Evolutionary conservation across 2,888 invertebrate genomes (phyloP), one percentile per base, ranked within the genome.

Genomic region (Yponomeuta plumbellus): DNA sequence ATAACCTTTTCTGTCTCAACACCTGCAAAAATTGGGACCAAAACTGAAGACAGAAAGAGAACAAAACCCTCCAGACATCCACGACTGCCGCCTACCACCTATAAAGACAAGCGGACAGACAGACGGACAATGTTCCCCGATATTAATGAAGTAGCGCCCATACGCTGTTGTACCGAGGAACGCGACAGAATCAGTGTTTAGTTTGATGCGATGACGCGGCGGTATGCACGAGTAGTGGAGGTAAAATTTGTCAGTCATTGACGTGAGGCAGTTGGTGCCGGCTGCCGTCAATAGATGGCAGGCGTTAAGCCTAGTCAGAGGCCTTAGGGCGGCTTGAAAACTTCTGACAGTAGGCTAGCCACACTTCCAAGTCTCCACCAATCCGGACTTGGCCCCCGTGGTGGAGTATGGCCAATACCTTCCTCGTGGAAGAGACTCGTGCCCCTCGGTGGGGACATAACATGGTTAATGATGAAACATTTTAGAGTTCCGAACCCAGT

Each of bases 81-180:
- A 76, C 76, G 64, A 67, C 67, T 68, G 73, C 71, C 79, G 78
- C 79, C 79, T 69, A 72, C 79, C 75, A 72, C 75, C 73, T 80
- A 78, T 79, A 23, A 67, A 67, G 66, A 65, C 57, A 66, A 67
- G 61, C 59, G 59, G 59, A 59, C 59, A 69, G 67, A 66, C 69
- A 68, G 58, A 63, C 64, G 67, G 56, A 67, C 69, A 67, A 61
- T 58, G 66, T 64, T 67, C 64, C 66, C 44, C 59, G 63, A 67
- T 69, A 69, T 69, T 69, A 69, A 69, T 69, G 63, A 63, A 63
- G 44, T 44, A 63, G 62, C 62, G 62, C 44, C 63, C 44, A 21
- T 21, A 13, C 26, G 44, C 13, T 21, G 44, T 44, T 21, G 40
- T 20, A 17, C 21, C 21, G 52, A 63, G n/a, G 23, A 63, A 61